A percentile compares a stretch with the other conserved stretches of the same genome.
Conservation (phyloP, 1,140 invertebrate genomes). For the Agrypnia vestita region DNA sequence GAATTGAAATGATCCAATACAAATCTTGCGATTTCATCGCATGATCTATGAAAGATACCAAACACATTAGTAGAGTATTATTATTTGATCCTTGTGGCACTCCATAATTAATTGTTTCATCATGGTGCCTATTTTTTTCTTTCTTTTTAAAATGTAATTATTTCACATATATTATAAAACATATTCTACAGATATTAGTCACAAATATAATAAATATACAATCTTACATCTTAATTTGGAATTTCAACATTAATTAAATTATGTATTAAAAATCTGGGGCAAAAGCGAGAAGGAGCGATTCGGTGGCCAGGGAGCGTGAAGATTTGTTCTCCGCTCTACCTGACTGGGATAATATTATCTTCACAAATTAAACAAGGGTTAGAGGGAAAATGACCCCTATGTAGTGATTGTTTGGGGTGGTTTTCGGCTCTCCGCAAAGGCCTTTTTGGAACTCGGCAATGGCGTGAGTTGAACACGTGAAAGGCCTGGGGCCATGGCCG, state of each 20-base stretch:
- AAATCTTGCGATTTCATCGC: too few species aligned
- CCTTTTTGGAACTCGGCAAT: neutral
- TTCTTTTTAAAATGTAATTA: too few species aligned
- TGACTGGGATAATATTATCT: conserved; percentile 29
- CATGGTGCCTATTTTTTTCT: too few species aligned
- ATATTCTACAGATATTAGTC: too few species aligned
- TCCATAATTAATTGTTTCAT: too few species aligned
- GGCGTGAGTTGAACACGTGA: conserved; percentile 59
- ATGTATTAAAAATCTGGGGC: conserved; percentile 13
- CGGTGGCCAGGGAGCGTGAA: conserved; percentile 15
- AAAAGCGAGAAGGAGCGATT: neutral
- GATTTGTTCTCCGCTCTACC: conserved; percentile 50
- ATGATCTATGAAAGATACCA: too few species aligned
- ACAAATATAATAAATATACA: neutral
- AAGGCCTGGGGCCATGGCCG: conserved; percentile 57
- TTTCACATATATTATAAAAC: too few species aligned
- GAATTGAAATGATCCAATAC: too few species aligned
- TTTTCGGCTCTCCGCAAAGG: neutral
- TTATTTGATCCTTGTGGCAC: too few species aligned
- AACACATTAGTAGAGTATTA: too few species aligned
- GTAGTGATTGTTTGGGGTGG: neutral
- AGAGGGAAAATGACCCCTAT: conserved; percentile 27
- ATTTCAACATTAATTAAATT: conserved; percentile 4
- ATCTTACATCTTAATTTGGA: neutral
- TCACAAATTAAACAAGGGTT: neutral